phyloP scores from a whole-genome alignment of 2,113 vertebrate genomes.

The Oenanthe melanoleuca region DNA sequence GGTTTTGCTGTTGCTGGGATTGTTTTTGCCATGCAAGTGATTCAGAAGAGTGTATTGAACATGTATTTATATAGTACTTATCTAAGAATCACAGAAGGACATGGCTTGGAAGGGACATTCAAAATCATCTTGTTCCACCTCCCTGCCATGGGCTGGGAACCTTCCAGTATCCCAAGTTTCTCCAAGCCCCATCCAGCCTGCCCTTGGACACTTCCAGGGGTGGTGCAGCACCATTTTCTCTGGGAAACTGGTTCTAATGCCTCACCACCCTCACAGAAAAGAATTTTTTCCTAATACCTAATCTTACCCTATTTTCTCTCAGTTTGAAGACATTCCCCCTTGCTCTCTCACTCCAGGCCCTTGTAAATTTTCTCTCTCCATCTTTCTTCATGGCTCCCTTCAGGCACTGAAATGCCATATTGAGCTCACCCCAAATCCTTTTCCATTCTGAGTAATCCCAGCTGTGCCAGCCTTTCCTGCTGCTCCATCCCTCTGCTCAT shows the following conservation, averaged over 20 bases:
- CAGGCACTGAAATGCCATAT: fast-evolving
- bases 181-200: not conserved
- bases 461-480: not conserved
- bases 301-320: not conserved
- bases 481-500: not conserved
- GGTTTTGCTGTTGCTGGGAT: fast-evolving
- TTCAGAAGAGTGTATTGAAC: not conserved
- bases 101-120: not conserved
- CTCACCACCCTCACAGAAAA: not conserved
- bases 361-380: not conserved
- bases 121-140: not conserved
- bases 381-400: not conserved
- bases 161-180: not conserved
- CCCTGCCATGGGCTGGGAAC: not conserved
- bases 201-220: not conserved
- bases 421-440: not conserved
- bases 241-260: not conserved
- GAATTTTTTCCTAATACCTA: not conserved
- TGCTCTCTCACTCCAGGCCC: not conserved
- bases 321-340: not conserved
- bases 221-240: not conserved
- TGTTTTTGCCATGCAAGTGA: not conserved
- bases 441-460: not conserved
- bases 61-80: not conserved
- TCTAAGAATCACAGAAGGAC: not conserved